Base-by-base conservation (phyloP, 2,888 invertebrate genomes). In the Deilephila elpenor region DNA sequence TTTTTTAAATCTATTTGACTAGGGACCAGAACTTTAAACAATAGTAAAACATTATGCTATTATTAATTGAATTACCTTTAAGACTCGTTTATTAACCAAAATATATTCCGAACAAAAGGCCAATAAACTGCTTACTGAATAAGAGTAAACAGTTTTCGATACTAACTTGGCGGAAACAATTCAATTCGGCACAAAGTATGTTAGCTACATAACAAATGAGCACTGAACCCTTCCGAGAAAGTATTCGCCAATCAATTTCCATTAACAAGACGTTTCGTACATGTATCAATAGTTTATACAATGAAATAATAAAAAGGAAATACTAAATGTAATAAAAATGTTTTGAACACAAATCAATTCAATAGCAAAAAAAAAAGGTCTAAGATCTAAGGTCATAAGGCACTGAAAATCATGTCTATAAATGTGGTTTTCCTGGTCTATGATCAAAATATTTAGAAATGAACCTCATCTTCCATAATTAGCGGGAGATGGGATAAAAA, bases 141-240 rank as follows among this genome's bases (percentile, higher is more conserved):
- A 25, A 67, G 44, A 67, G 44, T 34, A 64, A 64, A 11, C 17
- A 17, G 44, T 67, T 20, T 67, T 25, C 51, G 14, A 25, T 7
- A 67, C 25, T 67, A 67, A 67, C 51, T 67, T 25, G 67, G 25
- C 44, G 44, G 20, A 64, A 67, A 67, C 67, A 67, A 67, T 67
- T 51, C 67, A 67, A 44, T 67, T 67, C 51, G 51, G 17, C 11
- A 14, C 44, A 25, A 51, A 67, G 44, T 67, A 67, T 67, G 67
- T 67, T 51, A 67, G 44, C 17, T 51, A 67, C 25, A 67, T 67
- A 67, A 51, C 51, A 17, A 67, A 67, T 67, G 51, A 67, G 67
- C 5, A n/a, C 5, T 25, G 20, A 67, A 11, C 67, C 44, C 44
- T 67, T 25, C 44, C 17, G 25, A 67, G 25, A 67, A 67, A 67